phyloP scores from a whole-genome alignment of 2,113 vertebrate genomes.

The Ranitomeya imitator region DNA sequence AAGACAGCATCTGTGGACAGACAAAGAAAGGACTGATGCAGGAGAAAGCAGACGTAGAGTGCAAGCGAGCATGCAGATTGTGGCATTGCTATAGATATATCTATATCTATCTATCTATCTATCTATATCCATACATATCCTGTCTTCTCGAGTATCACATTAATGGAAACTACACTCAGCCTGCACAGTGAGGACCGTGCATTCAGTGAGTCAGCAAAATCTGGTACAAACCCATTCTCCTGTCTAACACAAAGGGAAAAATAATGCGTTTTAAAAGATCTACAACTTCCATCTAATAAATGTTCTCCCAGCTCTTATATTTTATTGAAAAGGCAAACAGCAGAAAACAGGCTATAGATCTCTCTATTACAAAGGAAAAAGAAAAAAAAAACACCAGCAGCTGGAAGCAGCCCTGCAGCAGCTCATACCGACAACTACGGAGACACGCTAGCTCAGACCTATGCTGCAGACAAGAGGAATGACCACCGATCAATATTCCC shows the following conservation, averaged over 20 bases:
- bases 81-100: not conserved
- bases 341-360: not conserved
- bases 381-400: not conserved
- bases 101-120: too few relatives aligned
- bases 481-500: conserved; percentile 25
- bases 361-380: not conserved
- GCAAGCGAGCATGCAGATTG: not conserved
- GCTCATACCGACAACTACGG: conserved; percentile 19
- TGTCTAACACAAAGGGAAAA: not conserved
- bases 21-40: not conserved
- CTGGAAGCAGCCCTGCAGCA: not conserved
- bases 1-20: conserved; percentile 87
- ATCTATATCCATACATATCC: not conserved
- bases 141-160: not conserved
- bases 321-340: conserved; percentile 14
- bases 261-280: conserved; percentile 1
- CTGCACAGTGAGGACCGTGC: conserved; percentile 13
- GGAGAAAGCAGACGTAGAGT: not conserved
- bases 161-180: not conserved
- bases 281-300: not conserved
- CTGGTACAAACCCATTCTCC: conserved; percentile 30
- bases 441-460: conserved; percentile 11
- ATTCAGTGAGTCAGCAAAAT: conserved; percentile 38
- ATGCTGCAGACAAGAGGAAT: conserved; percentile 18
- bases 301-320: conserved; percentile 8